These are phyloP conservation scores for Panulirus ornatus DNA, from an alignment of 1,140 invertebrate genomes.

Conservation along the genomic window DNA sequence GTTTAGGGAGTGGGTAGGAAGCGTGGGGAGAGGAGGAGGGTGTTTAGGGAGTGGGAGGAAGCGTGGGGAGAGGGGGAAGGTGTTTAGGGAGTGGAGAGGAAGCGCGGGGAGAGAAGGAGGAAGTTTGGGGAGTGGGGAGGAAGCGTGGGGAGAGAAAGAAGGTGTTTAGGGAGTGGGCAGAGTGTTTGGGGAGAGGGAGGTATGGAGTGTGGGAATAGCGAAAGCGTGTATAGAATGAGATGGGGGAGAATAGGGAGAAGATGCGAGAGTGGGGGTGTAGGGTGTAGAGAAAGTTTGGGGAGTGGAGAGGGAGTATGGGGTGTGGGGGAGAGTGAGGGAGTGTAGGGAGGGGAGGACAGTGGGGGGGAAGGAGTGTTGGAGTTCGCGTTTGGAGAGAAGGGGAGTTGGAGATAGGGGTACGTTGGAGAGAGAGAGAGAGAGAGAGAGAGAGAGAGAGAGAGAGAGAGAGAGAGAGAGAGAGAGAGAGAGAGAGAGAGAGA, in stretches of 20 bases:
- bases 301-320: neutral
- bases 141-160: neutral
- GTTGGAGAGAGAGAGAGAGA: constrained; percentile 14
- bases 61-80: neutral
- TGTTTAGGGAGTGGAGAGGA: neutral
- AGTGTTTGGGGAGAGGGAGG: neutral
- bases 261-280: neutral
- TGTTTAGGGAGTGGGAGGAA: neutral
- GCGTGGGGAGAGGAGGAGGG: neutral
- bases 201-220: neutral
- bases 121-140: neutral
- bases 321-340: neutral
- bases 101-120: neutral
- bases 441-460: constrained; percentile 51
- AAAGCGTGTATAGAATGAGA: neutral
- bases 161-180: neutral
- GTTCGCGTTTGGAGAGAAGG: neutral
- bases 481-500: constrained; percentile 52
- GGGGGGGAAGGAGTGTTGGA: neutral
- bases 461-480: constrained; percentile 61
- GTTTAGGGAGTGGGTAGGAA: neutral
- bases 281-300: neutral
- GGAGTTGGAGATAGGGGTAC: neutral
- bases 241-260: constrained; percentile 1
- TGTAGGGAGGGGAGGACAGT: neutral